phyloP scores from a whole-genome alignment of 2,888 invertebrate genomes.

The Dyspetes luteomarginatus region DNA sequence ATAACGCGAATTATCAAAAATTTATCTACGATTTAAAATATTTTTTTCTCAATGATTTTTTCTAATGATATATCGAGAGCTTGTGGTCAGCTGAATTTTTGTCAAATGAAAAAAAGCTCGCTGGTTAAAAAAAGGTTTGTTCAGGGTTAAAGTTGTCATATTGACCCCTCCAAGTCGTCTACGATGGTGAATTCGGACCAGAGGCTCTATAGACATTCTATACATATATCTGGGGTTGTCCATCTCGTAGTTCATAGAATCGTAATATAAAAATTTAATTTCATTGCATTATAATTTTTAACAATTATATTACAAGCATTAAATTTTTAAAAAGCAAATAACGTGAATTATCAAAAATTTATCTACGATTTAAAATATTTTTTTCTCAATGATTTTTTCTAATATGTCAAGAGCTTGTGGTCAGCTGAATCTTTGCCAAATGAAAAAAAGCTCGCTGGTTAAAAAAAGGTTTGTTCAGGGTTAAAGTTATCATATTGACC shows the following conservation, averaged over 20 bases:
- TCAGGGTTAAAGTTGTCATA: conserved; percentile 10
- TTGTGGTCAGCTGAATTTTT: background rate
- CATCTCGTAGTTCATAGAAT: conserved; percentile 49
- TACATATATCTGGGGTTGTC: background rate
- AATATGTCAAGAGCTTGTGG: too few species aligned
- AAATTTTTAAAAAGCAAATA: too few species aligned
- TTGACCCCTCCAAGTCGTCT: conserved; percentile 23
- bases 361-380: too few species aligned
- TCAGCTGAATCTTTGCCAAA: background rate
- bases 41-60: too few species aligned
- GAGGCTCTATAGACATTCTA: background rate
- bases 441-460: conserved; percentile 1
- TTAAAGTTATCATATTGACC: conserved; percentile 28
- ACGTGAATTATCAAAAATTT: too few species aligned
- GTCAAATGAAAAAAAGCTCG: conserved; percentile 2
- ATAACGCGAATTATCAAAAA: too few species aligned
- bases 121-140: conserved; percentile 22
- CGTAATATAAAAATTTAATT: background rate
- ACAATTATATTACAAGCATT: background rate
- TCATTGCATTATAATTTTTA: background rate
- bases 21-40: too few species aligned
- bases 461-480: conserved; percentile 25
- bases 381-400: too few species aligned
- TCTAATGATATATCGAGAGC: too few species aligned
- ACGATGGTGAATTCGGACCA: conserved; percentile 1